Evolutionary conservation across 1,140 invertebrate species (phyloP), one percentile per base, ranked within the genome.

Genomic region (Penaeus vannamei): DNA sequence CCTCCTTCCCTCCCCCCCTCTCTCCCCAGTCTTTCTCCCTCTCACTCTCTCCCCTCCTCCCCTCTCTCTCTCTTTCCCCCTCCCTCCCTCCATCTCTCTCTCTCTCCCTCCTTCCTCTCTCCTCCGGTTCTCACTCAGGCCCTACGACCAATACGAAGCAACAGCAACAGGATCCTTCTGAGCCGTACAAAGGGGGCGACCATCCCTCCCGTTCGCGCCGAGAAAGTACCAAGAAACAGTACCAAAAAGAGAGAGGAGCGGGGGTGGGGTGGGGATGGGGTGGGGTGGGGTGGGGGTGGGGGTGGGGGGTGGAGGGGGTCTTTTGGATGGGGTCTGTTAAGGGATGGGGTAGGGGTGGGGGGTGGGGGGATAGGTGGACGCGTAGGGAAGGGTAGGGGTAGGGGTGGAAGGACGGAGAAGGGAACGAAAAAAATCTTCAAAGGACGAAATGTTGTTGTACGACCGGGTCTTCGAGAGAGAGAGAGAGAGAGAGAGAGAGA

Each of bases 11-110:
- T 42, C 3, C 8, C 36, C 8, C 4, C 8, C 3, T 42, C 36
- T 5, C 36, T 42, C 8, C 8, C 36, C 36, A 36, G 1, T 5
- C 5, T 36, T 36, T 5, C 5, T 5, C 36, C 5, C 36, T 42
- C 36, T 42, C 3, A 7, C 36, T 42, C 36, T 42, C 12, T 53
- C 53, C 14, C 17, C 14, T 2, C 8, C 53, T 53, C 53, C 60
- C 19, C 53, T 42, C 53, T n/a, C 60, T 82, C 32, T 82, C 80
- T 60, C 80, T 82, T 53, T 82, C 80, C 26, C 77, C 53, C 80
- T 82, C 80, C 61, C 80, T 82, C 80, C 61, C 80, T 82, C 80
- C 26, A 53, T 82, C 80, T 82, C 80, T 82, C 80, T 82, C 80
- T 82, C 80, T 82, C 80, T 82, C 80, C 61, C 80, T 82, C 80